Evolutionary conservation across 1,140 invertebrate species (phyloP).

Genomic region (Conus betulinus): DNA sequence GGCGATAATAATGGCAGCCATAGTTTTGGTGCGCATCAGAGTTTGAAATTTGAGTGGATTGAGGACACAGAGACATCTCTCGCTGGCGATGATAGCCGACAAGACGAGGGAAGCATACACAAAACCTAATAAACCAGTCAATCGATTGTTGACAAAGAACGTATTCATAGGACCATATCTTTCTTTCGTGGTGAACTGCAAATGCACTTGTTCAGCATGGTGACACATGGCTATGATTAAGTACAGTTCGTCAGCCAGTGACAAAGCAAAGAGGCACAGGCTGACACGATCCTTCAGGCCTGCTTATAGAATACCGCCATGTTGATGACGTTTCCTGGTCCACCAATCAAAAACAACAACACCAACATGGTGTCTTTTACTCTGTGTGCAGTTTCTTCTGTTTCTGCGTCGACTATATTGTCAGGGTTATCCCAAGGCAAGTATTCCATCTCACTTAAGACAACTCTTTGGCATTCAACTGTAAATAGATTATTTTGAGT

Average conservation of each 20-base stretch:
- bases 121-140: constrained; percentile 5
- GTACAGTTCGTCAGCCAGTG: constrained; percentile 12
- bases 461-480: background rate
- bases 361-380: background rate
- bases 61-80: constrained; percentile 19
- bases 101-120: background rate
- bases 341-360: constrained; percentile 20
- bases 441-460: background rate
- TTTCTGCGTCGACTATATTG: constrained; percentile 13
- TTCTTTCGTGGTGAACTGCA: constrained; percentile 13
- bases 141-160: constrained; percentile 1
- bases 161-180: background rate
- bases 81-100: constrained; percentile 19
- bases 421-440: constrained; percentile 10
- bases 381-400: background rate
- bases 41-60: constrained; percentile 7
- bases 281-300: background rate
- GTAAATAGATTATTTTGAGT: background rate
- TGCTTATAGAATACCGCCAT: constrained; percentile 25
- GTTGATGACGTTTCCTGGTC: constrained; percentile 17
- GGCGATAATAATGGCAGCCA: constrained; percentile 4
- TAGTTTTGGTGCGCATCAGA: background rate
- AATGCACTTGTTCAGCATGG: background rate
- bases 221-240: background rate
- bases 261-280: constrained; percentile 11